Base-by-base conservation (phyloP, 2,113 vertebrate species). In the Percina caprodes region DNA sequence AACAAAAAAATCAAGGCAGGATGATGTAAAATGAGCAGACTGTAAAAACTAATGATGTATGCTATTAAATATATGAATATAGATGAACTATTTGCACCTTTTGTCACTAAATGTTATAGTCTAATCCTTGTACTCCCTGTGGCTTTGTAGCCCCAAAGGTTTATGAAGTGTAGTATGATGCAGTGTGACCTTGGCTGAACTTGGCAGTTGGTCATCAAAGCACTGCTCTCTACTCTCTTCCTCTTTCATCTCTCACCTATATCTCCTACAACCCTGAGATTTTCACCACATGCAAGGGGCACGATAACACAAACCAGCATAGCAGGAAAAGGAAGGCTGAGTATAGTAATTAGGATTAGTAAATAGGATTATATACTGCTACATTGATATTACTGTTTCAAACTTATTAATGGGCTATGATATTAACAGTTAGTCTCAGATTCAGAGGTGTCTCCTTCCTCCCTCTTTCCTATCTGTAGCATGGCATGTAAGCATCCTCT, bases 161-260 rank as follows among this genome's bases (percentile, higher is more conserved):
- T 86, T 87, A 90, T 90, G 85, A 74, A 78, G 86, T 85, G 83
- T 42, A 54, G 24, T 65, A 65, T 1, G 60, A 35, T 69, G 59
- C 16, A 1, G 75, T 24, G 21, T 73, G 76, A 91, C 78, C 80
- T 69, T 19, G 12, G 21, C 59, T 70, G 79, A 88, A 89, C 85
- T 77, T 4, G 88, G 85, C 84, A 69, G 82, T 82, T 30, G 61
- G 78, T 79, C 84, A 88, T 91, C 82, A 86, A 87, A 86, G 79
- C 19, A 2, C 33, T 1, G 14, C 48, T 18, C 62, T 59, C 55
- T 61, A 3, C 60, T 84, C 74, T 42, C 51, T 69, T 69, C 68
- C 71, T 66, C 83, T 85, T 84, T 87, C 88, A 87, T 92, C 85
- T 86, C 71, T 79, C 60, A 69, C 65, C 72, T 79, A 49, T 82